A percentile compares a stretch with the other conserved stretches of the same genome.
Evolutionary conservation across 2,797 vertebrate species (phyloP).

Genomic region (Pantherophis vulpinus): DNA sequence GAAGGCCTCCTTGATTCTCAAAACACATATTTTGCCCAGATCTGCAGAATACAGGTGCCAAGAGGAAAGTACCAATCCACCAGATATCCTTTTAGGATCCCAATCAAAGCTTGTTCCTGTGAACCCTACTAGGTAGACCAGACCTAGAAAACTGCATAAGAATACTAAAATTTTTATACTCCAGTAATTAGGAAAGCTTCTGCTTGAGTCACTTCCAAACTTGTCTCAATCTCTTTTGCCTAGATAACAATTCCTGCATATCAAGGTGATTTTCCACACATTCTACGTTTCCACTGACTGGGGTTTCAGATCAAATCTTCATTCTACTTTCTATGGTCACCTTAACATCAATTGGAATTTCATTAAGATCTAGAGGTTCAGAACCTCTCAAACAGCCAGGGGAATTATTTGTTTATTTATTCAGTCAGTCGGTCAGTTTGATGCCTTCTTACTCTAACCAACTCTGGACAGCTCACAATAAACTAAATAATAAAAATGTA

Average conservation of each 20-base stretch:
- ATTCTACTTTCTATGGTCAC: neutral
- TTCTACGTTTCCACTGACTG: neutral
- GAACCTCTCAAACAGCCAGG: neutral
- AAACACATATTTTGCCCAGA: neutral
- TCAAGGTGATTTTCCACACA: neutral
- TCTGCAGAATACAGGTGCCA: neutral
- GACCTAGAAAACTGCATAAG: neutral
- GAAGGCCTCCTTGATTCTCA: neutral
- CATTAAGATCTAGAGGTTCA: conserved; percentile 4
- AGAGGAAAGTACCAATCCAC: neutral
- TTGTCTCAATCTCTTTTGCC: neutral
- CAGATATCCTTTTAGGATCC: neutral
- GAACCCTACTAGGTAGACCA: neutral
- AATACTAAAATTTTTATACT: neutral
- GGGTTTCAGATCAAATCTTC: conserved; percentile 12
- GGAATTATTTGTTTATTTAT: neutral
- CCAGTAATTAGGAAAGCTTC: neutral
- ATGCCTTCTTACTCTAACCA: neutral
- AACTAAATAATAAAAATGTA: neutral
- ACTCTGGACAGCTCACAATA: neutral
- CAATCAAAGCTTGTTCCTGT: neutral
- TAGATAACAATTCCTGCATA: neutral
- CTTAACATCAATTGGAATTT: neutral
- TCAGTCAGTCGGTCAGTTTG: neutral
- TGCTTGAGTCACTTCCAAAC: neutral